These are phyloP conservation scores for Eupsilia transversa DNA, from an alignment of 2,888 invertebrate species.

Conservation along the genomic window DNA sequence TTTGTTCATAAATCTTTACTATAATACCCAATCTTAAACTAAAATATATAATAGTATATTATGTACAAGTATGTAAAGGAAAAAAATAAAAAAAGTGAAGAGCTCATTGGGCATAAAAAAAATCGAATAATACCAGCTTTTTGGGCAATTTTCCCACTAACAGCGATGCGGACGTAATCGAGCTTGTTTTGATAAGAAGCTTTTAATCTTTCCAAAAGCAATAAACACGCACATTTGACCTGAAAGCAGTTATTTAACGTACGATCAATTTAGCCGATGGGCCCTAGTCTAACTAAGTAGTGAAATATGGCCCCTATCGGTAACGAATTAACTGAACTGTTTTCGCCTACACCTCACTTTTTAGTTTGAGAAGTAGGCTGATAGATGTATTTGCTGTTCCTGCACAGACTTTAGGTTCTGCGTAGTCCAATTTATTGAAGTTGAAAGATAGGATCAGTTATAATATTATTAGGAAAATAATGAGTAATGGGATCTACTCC, in stretches of 20 bases:
- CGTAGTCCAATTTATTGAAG: not conserved
- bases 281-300: not conserved
- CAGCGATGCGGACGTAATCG: no score
- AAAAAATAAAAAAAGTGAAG: no score
- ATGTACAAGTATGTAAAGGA: no score
- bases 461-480: not conserved
- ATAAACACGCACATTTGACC: constrained; percentile 15
- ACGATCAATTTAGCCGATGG: constrained; percentile 10
- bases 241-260: constrained; percentile 6
- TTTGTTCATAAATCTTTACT: no score
- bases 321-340: constrained; percentile 37
- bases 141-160: no score
- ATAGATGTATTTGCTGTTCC: not conserved
- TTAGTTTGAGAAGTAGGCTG: constrained; percentile 27
- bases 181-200: not conserved
- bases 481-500: not conserved
- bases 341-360: constrained; percentile 18
- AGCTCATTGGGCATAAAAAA: no score
- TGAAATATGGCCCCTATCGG: not conserved
- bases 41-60: no score
- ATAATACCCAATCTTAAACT: no score
- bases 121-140: no score
- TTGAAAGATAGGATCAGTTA: not conserved
- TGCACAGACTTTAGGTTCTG: constrained; percentile 2
- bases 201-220: not conserved